Evolutionary conservation across 2,113 vertebrate genomes (phyloP), one percentile per base, ranked within the genome.

Genomic region (human (Homo sapiens)): DNA sequence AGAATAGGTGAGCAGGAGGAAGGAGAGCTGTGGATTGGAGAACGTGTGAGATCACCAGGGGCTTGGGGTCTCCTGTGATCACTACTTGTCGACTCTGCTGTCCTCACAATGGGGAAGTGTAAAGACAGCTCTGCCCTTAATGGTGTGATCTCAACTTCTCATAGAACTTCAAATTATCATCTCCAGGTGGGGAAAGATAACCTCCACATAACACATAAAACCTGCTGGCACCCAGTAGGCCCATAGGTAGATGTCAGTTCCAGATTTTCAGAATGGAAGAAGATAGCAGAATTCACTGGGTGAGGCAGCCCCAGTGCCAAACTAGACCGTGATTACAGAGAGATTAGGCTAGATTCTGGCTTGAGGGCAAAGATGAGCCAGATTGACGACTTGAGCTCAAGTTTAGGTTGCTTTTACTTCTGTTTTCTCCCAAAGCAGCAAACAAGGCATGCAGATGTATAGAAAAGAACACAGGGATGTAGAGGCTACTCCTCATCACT

Each of bases 101-200:
- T 38, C 3, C 50, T 16, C 35, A 4, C 32, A 55, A 22, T 66
- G 32, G 50, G n/a, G 55, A 80, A 87, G 27, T n/a, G 45, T 57
- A 48, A 73, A 76, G 61, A 75, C 12, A 88, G 93, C 50, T 92
- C 57, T 92, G 27, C 38, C 57, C 8, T 95, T 95, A 86, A 92
- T 3, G 2, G 12, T 84, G 25, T 83, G 73, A 87, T 78, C 57
- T 23, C 68, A 88, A 73, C 50, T 43, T 78, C 25, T 82, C 61
- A 23, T 40, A 73, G 73, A 89, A 94, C 38, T 73, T 72, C 38
- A 93, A 35, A 50, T 80, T 64, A 80, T 43, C 45, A 30, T 55
- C 30, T 96, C 45, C 38, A 45, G 27, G 61, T 55, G 55, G 80
- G 27, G 68, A 84, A 88, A 66, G 68, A 84, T 16, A n/a, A 59